A percentile compares a stretch with the other conserved stretches of the same genome.
Conservation (phyloP, 64 coral and sea anemone species). For the Porites australiensis region DNA sequence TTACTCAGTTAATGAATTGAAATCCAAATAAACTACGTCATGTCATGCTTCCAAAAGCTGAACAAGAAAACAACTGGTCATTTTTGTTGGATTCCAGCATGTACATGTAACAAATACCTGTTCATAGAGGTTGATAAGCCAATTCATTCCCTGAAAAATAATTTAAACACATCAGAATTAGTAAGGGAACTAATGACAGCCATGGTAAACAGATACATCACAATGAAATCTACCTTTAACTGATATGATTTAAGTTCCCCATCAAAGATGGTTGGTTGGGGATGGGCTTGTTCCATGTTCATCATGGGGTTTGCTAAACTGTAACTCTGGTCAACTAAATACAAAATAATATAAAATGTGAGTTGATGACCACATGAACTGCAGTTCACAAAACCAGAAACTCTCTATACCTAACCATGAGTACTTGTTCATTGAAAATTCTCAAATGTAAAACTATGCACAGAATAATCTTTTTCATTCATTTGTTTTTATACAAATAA, state of each 20-base stretch:
- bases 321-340: slow-evolving; percentile 92
- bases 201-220: neutral
- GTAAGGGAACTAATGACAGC: neutral
- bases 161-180: neutral
- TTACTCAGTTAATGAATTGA: too few species aligned
- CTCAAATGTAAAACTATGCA: too few species aligned
- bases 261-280: slow-evolving; percentile 88
- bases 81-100: too few species aligned
- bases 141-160: slow-evolving; percentile 94
- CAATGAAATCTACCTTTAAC: slow-evolving; percentile 76
- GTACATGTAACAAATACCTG: slow-evolving; percentile 59
- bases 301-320: slow-evolving; percentile 93
- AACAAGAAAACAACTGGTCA: too few species aligned
- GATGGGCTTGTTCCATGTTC: slow-evolving; percentile 76
- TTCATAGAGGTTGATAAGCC: slow-evolving; percentile 96
- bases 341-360: neutral
- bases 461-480: too few species aligned
- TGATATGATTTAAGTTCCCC: slow-evolving; percentile 97
- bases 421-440: too few species aligned
- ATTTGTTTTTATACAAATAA: too few species aligned
- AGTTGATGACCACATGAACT: too few species aligned
- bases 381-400: too few species aligned
- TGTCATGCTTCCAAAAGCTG: too few species aligned
- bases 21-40: too few species aligned
- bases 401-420: too few species aligned